Conservation (phyloP, 1,140 invertebrate genomes). For the Bombus confusus region DNA sequence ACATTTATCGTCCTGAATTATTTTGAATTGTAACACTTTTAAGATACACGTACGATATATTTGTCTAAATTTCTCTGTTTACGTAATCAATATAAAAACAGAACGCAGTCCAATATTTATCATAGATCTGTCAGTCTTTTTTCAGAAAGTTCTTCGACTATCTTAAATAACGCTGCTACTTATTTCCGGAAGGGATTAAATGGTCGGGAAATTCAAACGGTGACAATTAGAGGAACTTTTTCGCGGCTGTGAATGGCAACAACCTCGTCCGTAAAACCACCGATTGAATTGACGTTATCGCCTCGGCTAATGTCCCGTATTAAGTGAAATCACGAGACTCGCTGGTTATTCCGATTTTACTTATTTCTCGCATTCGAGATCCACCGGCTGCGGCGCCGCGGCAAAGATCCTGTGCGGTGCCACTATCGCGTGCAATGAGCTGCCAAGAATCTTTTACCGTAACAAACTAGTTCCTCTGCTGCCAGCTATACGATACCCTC, state of each 20-base stretch:
- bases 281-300: constrained; percentile 39
- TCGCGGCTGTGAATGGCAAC: neutral
- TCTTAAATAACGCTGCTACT: neutral
- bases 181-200: neutral
- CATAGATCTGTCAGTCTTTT: neutral
- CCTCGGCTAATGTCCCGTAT: constrained; percentile 39
- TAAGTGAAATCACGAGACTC: constrained; percentile 49
- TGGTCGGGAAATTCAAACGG: neutral
- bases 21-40: neutral
- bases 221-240: neutral
- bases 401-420: constrained; percentile 37
- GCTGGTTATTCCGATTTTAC: constrained; percentile 22
- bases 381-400: constrained; percentile 17
- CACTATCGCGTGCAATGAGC: constrained; percentile 54
- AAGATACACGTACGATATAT: no score
- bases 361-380: constrained; percentile 50
- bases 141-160: neutral
- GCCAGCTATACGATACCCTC: constrained; percentile 55
- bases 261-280: constrained; percentile 20
- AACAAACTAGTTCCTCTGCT: constrained; percentile 58
- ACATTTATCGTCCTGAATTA: neutral
- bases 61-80: no score
- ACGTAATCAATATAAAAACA: no score
- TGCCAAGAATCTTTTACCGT: constrained; percentile 61
- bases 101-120: neutral